Conservation (phyloP, 2,888 invertebrate genomes). For the Noctua janthe region DNA sequence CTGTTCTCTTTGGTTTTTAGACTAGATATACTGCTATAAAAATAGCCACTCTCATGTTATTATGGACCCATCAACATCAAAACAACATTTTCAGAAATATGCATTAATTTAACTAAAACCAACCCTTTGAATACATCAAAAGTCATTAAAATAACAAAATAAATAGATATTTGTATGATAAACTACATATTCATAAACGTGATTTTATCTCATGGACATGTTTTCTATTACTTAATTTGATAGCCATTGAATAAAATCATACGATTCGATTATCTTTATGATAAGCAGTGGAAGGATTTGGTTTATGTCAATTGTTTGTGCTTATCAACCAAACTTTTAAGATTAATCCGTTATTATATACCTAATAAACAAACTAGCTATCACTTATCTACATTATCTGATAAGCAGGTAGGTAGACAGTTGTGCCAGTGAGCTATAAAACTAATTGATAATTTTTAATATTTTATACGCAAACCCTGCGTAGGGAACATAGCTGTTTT, state of each 20-base stretch:
- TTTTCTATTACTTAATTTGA: slow-evolving; percentile 17
- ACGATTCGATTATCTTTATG: slow-evolving; percentile 15
- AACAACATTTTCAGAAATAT: not conserved
- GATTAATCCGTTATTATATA: slow-evolving; percentile 11
- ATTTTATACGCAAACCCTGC: too few relatives aligned
- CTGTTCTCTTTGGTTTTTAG: not conserved
- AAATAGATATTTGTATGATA: not conserved
- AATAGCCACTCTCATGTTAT: too few relatives aligned
- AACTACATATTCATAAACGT: not conserved
- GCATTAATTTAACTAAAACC: slow-evolving; percentile 12
- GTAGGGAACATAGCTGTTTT: too few relatives aligned
- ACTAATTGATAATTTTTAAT: slow-evolving; percentile 16
- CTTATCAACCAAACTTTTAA: slow-evolving; percentile 5
- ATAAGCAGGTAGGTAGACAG: slow-evolving; percentile 6
- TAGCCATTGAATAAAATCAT: slow-evolving; percentile 7
- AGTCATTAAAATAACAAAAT: slow-evolving; percentile 5
- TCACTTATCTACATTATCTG: slow-evolving; percentile 7
- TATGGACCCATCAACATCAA: not conserved
- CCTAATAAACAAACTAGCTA: slow-evolving; percentile 1
- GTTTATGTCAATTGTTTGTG: slow-evolving; percentile 10
- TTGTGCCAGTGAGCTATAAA: slow-evolving; percentile 17
- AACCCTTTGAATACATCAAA: not conserved
- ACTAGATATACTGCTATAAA: not conserved
- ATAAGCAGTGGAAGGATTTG: slow-evolving; percentile 23
- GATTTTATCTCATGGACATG: not conserved